Evolutionary conservation across 2,113 vertebrate genomes (phyloP), one percentile per base, ranked within the genome.

Genomic region (Nothobranchius kuhntae): DNA sequence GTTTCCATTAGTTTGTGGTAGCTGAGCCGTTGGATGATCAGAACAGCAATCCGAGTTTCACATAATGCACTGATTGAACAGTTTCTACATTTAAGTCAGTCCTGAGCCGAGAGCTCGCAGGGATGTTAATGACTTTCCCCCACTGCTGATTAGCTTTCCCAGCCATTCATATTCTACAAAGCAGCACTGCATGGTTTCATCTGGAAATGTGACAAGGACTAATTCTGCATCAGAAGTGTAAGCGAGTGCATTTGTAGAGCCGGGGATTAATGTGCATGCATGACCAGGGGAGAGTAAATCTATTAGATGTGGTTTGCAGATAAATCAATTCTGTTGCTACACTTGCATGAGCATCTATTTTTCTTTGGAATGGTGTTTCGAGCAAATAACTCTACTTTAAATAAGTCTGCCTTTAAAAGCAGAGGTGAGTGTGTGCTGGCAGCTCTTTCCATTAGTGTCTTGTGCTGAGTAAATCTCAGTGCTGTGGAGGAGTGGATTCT

Each of bases 91-190:
- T 89, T 84, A 87, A 88, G 82, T 77, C 74, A 71, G 68, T 46
- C 68, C 63, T 75, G 82, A 89, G 76, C 77, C 65, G 75, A 85
- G 85, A 72, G 70, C 84, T 83, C 70, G 55, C 66, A 61, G 74
- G 61, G 83, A 82, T 75, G 77, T 84, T 91, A 92, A 92, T 90
- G 86, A 85, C 86, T 85, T 81, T 75, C 68, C 76, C 30, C 62
- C 17, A 15, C 79, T 59, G 70, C 80, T 86, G 87, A 89, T 91
- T 86, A 89, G 83, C 81, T 80, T 68, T 77, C 70, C 68, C 72
- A 47, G 61, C 61, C 45, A 79, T 68, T 83, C 81, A 71, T 50
- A 83, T 70, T 75, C 75, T 71, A 77, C 69, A 67, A 77, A 75
- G 80, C 70, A 53, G 61, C 42, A 35, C 75, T 64, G 68, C 80